A percentile compares a stretch with the other conserved stretches of the same genome.
These are phyloP conservation scores for Eufriesea mexicana DNA, from an alignment of 1,140 invertebrate species.

Conservation along the genomic window DNA sequence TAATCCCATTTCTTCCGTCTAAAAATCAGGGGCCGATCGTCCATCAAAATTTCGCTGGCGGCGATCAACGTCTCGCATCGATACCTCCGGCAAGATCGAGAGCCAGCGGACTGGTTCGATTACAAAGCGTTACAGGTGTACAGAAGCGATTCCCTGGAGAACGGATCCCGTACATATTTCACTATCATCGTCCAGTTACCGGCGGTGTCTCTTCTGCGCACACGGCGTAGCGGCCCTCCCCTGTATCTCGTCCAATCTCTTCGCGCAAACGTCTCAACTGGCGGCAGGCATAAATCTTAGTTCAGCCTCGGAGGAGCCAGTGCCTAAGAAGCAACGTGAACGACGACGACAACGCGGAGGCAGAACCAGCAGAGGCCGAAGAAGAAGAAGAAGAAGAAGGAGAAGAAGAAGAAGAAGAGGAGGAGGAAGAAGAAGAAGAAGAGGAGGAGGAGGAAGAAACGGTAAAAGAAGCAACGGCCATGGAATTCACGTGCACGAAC, in stretches of 20 bases:
- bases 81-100: constrained; percentile 1
- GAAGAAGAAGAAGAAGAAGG: constrained; percentile 12
- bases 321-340: constrained; percentile 35
- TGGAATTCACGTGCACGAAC: constrained; percentile 35
- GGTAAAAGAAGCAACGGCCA: constrained; percentile 2
- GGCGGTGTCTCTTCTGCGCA: constrained; percentile 47
- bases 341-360: constrained; percentile 39
- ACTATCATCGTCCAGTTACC: constrained; percentile 60
- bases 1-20: not conserved
- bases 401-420: not conserved
- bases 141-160: constrained; percentile 32
- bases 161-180: constrained; percentile 55
- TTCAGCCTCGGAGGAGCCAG: constrained; percentile 52
- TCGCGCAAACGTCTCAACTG: constrained; percentile 81
- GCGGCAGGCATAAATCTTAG: constrained; percentile 79
- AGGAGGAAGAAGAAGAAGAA: constrained; percentile 22
- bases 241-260: constrained; percentile 80
- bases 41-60: constrained; percentile 29
- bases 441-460: not conserved
- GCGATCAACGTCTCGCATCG: constrained; percentile 40
- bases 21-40: not conserved
- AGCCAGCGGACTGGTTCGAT: constrained; percentile 36
- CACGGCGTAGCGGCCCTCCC: constrained; percentile 54
- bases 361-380: constrained; percentile 5
- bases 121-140: constrained; percentile 56